A percentile compares a stretch with the other conserved stretches of the same genome.
phyloP scores from a whole-genome alignment of 2,797 vertebrate species.

The Alauda arvensis region DNA sequence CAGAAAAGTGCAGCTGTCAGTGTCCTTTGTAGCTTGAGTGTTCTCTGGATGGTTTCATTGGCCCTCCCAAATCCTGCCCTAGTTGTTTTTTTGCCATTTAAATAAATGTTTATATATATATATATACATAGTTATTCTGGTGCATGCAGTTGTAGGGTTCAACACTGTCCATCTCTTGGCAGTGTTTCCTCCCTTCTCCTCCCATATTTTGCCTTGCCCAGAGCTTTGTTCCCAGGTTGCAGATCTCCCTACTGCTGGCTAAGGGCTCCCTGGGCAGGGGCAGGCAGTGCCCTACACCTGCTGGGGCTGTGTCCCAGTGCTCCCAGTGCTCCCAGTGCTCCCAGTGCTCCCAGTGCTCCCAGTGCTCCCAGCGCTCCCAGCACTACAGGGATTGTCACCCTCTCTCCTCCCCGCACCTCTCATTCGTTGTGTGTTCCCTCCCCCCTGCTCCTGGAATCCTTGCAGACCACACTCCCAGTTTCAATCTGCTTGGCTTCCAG shows the following conservation, averaged over 20 bases:
- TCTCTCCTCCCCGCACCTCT: not conserved
- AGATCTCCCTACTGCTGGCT: not conserved
- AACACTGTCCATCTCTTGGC: not conserved
- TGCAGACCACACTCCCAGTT: not conserved
- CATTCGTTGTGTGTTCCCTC: not conserved
- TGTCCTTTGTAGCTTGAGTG: not conserved
- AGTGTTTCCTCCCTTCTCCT: not conserved
- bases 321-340: not conserved
- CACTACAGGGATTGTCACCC: not conserved
- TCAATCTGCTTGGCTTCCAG: slow-evolving; percentile 18
- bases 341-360: not conserved
- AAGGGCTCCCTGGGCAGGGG: not conserved
- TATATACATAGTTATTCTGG: fast-evolving
- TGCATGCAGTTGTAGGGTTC: not conserved
- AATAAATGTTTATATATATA: not conserved
- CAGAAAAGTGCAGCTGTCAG: not conserved
- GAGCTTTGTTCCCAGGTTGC: not conserved
- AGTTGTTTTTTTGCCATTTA: not conserved
- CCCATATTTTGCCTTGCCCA: not conserved
- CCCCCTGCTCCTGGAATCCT: not conserved
- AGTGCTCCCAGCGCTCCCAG: not conserved
- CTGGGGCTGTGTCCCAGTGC: not conserved
- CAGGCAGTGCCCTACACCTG: not conserved
- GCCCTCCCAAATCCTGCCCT: not conserved
- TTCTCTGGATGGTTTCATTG: not conserved